Conservation (phyloP, 2,113 vertebrate species). For the Macaca mulatta region DNA sequence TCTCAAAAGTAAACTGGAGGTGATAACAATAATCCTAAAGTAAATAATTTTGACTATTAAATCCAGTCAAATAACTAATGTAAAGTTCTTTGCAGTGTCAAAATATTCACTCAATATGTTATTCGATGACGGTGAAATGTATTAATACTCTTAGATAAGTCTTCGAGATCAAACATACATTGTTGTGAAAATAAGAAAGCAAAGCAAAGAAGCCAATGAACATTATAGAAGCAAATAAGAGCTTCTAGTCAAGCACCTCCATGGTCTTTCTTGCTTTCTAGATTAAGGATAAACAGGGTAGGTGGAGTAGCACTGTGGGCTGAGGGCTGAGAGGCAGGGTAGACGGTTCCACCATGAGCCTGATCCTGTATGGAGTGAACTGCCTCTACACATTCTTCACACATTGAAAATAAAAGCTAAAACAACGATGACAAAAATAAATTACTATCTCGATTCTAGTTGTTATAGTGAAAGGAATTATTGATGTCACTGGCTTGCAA, state of each 20-base stretch:
- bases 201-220: neutral
- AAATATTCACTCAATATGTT: neutral
- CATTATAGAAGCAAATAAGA: neutral
- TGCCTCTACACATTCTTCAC: neutral
- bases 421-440: neutral
- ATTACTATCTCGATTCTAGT: neutral
- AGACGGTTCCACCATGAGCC: neutral
- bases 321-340: neutral
- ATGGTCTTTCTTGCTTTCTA: neutral
- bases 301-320: neutral
- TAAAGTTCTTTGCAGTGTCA: neutral
- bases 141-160: neutral
- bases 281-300: too few relatives aligned
- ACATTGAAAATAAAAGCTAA: neutral
- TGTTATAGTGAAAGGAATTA: neutral
- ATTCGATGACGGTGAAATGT: neutral
- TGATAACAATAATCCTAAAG: neutral
- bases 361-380: neutral
- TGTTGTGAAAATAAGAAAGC: neutral
- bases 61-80: neutral
- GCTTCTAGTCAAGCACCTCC: neutral
- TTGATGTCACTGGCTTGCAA: neutral
- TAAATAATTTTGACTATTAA: slow-evolving; percentile 7
- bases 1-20: neutral
- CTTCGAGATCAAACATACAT: neutral